Conservation (phyloP, 2,797 vertebrate species). For the Oreonectes daqikongensis region DNA sequence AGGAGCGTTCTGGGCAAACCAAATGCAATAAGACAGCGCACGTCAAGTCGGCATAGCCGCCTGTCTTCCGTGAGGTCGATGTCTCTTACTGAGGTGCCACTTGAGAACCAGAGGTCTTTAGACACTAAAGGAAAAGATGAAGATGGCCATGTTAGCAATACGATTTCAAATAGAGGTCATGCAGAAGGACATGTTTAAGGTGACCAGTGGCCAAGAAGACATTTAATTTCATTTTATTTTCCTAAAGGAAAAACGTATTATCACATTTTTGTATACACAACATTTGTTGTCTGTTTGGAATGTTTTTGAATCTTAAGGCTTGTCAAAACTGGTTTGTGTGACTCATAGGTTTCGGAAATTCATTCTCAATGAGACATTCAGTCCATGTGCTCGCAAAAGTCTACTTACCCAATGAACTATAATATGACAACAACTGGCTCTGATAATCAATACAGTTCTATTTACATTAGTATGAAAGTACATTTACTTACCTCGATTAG, state of each 20-base stretch:
- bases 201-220: background rate
- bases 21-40: background rate
- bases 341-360: background rate
- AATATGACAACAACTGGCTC: background rate
- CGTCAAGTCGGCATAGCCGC: constrained; percentile 54
- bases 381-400: background rate
- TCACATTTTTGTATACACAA: background rate
- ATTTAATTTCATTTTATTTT: background rate
- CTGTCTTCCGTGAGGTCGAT: constrained; percentile 49
- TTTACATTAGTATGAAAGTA: constrained; percentile 10
- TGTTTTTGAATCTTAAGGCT: background rate
- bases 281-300: background rate
- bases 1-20: constrained; percentile 78
- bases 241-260: background rate
- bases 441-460: constrained; percentile 29
- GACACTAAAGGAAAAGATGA: background rate
- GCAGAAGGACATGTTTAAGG: background rate
- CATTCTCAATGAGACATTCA: constrained; percentile 17
- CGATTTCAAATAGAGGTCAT: constrained; percentile 3
- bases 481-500: constrained; percentile 11
- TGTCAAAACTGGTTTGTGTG: constrained; percentile 17
- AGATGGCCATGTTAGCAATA: constrained; percentile 25
- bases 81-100: constrained; percentile 52
- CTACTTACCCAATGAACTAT: background rate
- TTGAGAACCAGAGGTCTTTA: constrained; percentile 39